Conservation (phyloP, 2,888 invertebrate genomes). For the Drosophila borealis region DNA sequence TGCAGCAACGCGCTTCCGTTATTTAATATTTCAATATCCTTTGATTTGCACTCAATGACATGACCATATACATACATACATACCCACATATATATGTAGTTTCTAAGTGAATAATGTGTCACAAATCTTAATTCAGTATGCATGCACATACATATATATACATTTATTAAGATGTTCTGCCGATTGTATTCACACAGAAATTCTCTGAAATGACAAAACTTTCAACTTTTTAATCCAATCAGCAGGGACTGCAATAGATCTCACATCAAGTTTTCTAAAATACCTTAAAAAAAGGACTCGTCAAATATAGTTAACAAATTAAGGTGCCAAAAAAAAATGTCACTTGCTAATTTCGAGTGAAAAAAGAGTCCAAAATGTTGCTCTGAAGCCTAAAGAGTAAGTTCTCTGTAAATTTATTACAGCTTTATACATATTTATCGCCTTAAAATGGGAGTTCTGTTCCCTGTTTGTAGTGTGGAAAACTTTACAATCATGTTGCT, state of each 20-base stretch:
- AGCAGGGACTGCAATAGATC: no score
- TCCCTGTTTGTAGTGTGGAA: neutral
- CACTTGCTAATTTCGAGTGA: neutral
- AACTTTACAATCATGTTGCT: neutral
- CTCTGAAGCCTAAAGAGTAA: no score
- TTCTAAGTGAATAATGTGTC: slow-evolving; percentile 30
- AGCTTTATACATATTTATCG: no score
- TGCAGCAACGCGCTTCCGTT: slow-evolving; percentile 52
- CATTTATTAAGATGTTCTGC: slow-evolving; percentile 23
- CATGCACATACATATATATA: slow-evolving; percentile 7
- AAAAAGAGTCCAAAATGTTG: no score
- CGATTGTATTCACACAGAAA: neutral
- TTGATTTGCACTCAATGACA: slow-evolving; percentile 42
- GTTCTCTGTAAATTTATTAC: no score
- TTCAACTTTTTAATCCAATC: no score
- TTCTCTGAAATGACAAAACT: no score
- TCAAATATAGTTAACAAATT: neutral
- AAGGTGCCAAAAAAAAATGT: slow-evolving; percentile 3
- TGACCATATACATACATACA: slow-evolving; percentile 19
- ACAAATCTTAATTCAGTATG: slow-evolving; percentile 27
- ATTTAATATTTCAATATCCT: slow-evolving; percentile 7
- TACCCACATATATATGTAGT: slow-evolving; percentile 8
- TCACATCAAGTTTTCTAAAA: no score
- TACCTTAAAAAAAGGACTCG: neutral
- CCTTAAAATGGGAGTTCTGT: neutral